Base-by-base conservation (phyloP, 2,113 vertebrate species). In the Dicaeum eximium region DNA sequence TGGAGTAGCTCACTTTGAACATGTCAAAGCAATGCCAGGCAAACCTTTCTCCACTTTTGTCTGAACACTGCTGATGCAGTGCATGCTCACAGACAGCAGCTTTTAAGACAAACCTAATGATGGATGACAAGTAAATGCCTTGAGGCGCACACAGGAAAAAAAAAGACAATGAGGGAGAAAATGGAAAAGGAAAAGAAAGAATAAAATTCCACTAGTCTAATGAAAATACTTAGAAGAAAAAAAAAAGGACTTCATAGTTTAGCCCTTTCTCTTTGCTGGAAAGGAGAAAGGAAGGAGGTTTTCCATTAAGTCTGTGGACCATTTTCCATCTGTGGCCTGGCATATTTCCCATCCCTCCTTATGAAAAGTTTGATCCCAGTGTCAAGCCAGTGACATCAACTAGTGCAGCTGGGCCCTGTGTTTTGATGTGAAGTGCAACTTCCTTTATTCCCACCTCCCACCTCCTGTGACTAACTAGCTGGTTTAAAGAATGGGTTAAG, bases 41-140 rank as follows among this genome's bases (percentile, higher is more conserved):
- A 28, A 97, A 93, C 83, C 94, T 72, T 92, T 80, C 92, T 92
- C 91, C 69, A 64, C 93, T 93, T 94, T 50, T 92, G 90, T 79
- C 88, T 95, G 95, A 91, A 21, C 94, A 73, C 58, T 1, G 5
- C 92, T 97, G 96, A 96, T 3, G 65, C 91, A 84, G 93, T 86
- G 86, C 89, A 18, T 80, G 93, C 92, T 90, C 83, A 83, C 92
- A 91, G 95, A 80, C 38, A 5, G 88, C 91, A 73, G 83, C 70
- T 90, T 88, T 95, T 97, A 95, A 94, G 90, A 92, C 93, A 95
- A 80, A 95, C 84, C 74, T 95, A 97, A 97, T 95, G 95, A 96
- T 87, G 86, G 96, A 95, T 95, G 93, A 96, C 93, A 96, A 95
- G 88, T 86, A 92, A 96, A 94, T 93, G 96, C 96, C 88, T 95